These are phyloP conservation scores for Leptinotarsa lineolata DNA, from an alignment of 1,140 invertebrate genomes.

Conservation along the genomic window DNA sequence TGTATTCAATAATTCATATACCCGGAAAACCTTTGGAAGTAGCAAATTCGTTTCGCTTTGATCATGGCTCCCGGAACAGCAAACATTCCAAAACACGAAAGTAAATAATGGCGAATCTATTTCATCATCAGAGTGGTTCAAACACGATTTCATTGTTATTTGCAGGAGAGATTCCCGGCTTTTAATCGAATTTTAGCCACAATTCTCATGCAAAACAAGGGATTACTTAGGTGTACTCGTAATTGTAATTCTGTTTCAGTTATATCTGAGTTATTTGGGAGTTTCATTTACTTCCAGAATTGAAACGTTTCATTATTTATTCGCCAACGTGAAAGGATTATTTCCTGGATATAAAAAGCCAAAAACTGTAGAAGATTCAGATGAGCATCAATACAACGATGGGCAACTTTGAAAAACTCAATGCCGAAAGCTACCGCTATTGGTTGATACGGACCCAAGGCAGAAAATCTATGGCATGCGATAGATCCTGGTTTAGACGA, in stretches of 20 bases:
- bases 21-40: constrained; percentile 27
- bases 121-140: constrained; percentile 17
- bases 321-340: too few species aligned
- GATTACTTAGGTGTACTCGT: neutral
- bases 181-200: constrained; percentile 1
- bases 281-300: neutral
- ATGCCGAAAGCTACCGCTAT: too few species aligned
- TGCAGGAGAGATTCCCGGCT: constrained; percentile 20
- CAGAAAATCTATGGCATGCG: too few species aligned
- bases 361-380: too few species aligned
- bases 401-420: too few species aligned
- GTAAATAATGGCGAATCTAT: constrained; percentile 36
- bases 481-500: too few species aligned
- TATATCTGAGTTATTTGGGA: neutral
- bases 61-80: constrained; percentile 31
- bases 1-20: constrained; percentile 32
- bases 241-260: neutral
- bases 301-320: too few species aligned
- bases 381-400: too few species aligned
- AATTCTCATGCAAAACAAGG: neutral
- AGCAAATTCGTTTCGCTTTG: constrained; percentile 30
- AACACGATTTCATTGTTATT: constrained; percentile 29
- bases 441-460: too few species aligned
- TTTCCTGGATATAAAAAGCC: too few species aligned
- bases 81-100: constrained; percentile 39